phyloP scores from a whole-genome alignment of 2,797 vertebrate genomes.

The Tiaroga cobitis region DNA sequence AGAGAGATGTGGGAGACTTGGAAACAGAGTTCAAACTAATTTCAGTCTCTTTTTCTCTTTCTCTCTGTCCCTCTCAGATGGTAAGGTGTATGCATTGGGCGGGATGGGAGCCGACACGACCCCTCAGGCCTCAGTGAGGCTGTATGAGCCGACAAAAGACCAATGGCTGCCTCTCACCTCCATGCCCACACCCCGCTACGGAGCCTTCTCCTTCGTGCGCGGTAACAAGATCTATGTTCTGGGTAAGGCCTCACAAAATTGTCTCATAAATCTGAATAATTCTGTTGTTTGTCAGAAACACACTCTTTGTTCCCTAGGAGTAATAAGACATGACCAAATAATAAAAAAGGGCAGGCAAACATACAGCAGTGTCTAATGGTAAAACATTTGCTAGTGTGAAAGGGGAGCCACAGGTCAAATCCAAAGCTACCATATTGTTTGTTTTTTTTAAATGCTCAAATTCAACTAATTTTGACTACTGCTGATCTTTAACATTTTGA shows the following conservation, averaged over 20 bases:
- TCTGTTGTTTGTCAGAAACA: background rate
- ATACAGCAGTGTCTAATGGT: background rate
- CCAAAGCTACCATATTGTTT: background rate
- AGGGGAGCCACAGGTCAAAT: background rate
- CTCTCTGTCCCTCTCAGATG: slow-evolving; percentile 77
- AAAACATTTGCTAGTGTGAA: background rate
- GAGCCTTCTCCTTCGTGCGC: slow-evolving; percentile 87
- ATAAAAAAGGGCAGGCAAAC: background rate
- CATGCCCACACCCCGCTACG: slow-evolving; percentile 96
- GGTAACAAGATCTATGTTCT: slow-evolving; percentile 93
- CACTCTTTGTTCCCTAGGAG: background rate
- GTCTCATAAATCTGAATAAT: background rate
- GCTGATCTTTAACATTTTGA: background rate
- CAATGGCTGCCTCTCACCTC: slow-evolving; percentile 89
- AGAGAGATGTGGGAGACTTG: background rate
- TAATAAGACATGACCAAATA: slow-evolving; percentile 1
- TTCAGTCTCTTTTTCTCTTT: slow-evolving; percentile 42
- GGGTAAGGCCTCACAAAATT: slow-evolving; percentile 78
- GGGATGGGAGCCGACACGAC: slow-evolving; percentile 94
- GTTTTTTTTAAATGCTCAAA: background rate
- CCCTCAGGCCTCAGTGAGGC: slow-evolving; percentile 89
- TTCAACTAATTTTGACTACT: background rate
- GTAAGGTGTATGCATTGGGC: slow-evolving; percentile 89
- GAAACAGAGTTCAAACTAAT: slow-evolving; percentile 17
- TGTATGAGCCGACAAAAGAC: slow-evolving; percentile 89